These are phyloP conservation scores for Monochamus alternatus DNA, from an alignment of 2,888 invertebrate species.

Conservation along the genomic window DNA sequence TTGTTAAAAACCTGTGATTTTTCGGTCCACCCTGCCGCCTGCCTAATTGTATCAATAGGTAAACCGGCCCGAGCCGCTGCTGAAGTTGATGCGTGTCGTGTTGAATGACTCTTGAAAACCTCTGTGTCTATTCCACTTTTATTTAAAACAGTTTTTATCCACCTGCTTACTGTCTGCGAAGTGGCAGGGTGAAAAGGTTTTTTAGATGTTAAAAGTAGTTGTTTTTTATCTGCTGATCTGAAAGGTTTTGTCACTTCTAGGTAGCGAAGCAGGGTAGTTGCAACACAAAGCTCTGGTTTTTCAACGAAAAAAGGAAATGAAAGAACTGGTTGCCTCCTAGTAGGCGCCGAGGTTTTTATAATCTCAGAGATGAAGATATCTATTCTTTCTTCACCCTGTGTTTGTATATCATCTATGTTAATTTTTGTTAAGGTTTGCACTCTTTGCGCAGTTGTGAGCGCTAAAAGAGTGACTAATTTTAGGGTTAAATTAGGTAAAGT, in stretches of 20 bases:
- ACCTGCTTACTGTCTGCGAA: background rate
- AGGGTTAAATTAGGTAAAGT: background rate
- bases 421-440: background rate
- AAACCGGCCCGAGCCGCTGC: too few species aligned
- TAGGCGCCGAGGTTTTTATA: background rate
- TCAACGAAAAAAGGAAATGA: background rate
- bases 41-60: too few species aligned
- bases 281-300: background rate
- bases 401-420: background rate
- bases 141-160: slow-evolving; percentile 11
- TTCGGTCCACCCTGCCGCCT: too few species aligned
- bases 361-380: background rate
- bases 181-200: too few species aligned
- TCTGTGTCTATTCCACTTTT: background rate
- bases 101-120: too few species aligned
- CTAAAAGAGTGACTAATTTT: background rate
- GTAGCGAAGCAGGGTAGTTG: background rate
- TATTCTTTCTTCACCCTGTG: background rate
- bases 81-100: too few species aligned
- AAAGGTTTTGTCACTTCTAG: background rate
- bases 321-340: background rate
- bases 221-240: background rate
- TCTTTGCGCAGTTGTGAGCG: background rate
- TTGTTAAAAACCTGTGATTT: too few species aligned
- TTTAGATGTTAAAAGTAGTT: background rate